phyloP scores from a whole-genome alignment of 2,797 vertebrate genomes.

The Kryptopterus vitreolus region DNA sequence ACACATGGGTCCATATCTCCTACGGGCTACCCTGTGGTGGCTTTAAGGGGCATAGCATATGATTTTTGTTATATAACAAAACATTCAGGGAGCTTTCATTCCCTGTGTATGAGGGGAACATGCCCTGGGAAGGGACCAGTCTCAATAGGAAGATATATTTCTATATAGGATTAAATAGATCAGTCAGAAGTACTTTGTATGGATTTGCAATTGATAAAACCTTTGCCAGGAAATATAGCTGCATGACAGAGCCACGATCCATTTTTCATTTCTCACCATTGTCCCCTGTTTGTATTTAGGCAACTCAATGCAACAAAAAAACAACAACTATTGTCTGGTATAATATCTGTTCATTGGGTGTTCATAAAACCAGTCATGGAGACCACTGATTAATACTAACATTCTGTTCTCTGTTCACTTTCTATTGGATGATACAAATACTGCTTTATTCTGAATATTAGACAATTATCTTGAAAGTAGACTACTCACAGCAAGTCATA shows the following conservation, averaged over 20 bases:
- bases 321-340: background rate
- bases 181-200: background rate
- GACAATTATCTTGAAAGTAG: background rate
- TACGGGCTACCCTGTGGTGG: background rate
- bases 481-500: background rate
- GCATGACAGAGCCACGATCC: background rate
- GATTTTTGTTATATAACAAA: background rate
- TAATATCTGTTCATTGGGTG: background rate
- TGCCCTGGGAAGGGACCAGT: background rate
- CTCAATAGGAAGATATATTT: background rate
- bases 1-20: background rate
- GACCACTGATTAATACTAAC: background rate
- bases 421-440: background rate
- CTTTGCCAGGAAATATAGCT: background rate
- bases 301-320: background rate
- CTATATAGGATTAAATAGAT: background rate
- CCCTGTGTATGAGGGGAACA: background rate
- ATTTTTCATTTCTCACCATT: background rate
- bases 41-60: background rate
- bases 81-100: background rate
- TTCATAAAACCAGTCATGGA: background rate
- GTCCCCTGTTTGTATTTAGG: background rate
- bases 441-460: background rate
- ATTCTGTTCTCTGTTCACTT: background rate
- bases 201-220: no score